Conservation (phyloP, 2,888 invertebrate genomes). For the Phengaris arion region DNA sequence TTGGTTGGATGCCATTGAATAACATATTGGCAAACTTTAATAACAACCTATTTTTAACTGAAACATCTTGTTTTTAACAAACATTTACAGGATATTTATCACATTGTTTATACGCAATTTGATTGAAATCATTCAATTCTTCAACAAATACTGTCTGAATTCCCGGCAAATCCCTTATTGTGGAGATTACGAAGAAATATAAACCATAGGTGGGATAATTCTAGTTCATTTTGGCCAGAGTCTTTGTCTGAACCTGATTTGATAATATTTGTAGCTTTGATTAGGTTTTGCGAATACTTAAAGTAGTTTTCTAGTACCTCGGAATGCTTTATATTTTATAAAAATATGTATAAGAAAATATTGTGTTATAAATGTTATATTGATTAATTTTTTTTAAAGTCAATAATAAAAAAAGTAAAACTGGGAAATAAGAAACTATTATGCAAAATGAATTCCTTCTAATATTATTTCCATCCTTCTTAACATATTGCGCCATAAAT, state of each 20-base stretch:
- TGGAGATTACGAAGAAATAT: not conserved
- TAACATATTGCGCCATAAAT: conserved; percentile 3
- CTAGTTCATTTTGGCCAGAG: not conserved
- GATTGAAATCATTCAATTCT: conserved; percentile 6
- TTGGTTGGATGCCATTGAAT: too few relatives aligned
- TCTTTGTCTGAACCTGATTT: not conserved
- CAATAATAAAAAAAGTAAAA: too few relatives aligned
- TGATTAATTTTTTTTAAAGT: too few relatives aligned
- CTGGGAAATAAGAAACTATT: not conserved
- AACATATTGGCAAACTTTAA: too few relatives aligned
- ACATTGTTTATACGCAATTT: not conserved
- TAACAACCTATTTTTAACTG: not conserved
- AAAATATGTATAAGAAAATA: too few relatives aligned
- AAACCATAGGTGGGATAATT: not conserved
- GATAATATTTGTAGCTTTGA: not conserved
- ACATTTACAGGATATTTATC: not conserved
- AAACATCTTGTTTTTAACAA: not conserved
- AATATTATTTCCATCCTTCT: not conserved
- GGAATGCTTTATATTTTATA: too few relatives aligned
- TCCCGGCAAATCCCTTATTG: conserved; percentile 1
- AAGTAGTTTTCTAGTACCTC: not conserved
- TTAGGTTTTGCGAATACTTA: not conserved
- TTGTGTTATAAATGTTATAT: too few relatives aligned
- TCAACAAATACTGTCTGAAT: not conserved
- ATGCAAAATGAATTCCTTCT: not conserved